Evolutionary conservation across 2,888 invertebrate species (phyloP).

Genomic region (Parthenolecanium corni): DNA sequence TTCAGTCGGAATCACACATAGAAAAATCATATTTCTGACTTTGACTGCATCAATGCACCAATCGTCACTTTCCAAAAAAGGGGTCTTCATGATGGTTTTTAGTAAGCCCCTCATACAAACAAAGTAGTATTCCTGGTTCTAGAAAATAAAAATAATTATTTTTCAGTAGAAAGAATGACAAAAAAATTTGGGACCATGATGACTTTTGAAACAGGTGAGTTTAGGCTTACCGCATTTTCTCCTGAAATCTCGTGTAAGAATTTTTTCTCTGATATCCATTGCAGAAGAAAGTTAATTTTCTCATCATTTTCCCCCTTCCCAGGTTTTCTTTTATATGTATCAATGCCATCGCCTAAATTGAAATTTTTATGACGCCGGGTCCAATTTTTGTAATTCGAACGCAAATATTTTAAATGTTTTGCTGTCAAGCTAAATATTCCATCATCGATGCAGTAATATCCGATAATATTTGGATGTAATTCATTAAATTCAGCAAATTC

Average conservation of each 20-base stretch:
- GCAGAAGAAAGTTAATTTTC: constrained; percentile 10
- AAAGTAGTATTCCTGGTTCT: background rate
- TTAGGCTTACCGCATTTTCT: too few relatives aligned
- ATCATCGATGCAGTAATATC: constrained; percentile 9
- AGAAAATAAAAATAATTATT: background rate
- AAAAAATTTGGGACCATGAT: too few relatives aligned
- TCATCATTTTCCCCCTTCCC: constrained; percentile 12
- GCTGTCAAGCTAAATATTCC: background rate
- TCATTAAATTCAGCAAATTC: constrained; percentile 4
- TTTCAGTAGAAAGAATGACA: background rate
- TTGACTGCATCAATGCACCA: constrained; percentile 16
- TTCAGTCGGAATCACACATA: constrained; percentile 10
- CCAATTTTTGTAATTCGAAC: background rate
- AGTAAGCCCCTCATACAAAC: constrained; percentile 10
- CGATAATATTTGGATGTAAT: constrained; percentile 7
- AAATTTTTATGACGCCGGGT: too few relatives aligned
- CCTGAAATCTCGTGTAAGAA: background rate
- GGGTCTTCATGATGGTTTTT: constrained; percentile 15
- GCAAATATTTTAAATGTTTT: constrained; percentile 9
- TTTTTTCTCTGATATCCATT: constrained; percentile 1
- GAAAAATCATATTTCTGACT: constrained; percentile 18
- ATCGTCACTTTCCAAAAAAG: constrained; percentile 6
- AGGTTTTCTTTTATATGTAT: background rate
- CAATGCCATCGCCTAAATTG: constrained; percentile 7
- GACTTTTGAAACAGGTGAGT: too few relatives aligned